phyloP scores from a whole-genome alignment of 2,888 invertebrate species.

The Drosophila siamana region DNA sequence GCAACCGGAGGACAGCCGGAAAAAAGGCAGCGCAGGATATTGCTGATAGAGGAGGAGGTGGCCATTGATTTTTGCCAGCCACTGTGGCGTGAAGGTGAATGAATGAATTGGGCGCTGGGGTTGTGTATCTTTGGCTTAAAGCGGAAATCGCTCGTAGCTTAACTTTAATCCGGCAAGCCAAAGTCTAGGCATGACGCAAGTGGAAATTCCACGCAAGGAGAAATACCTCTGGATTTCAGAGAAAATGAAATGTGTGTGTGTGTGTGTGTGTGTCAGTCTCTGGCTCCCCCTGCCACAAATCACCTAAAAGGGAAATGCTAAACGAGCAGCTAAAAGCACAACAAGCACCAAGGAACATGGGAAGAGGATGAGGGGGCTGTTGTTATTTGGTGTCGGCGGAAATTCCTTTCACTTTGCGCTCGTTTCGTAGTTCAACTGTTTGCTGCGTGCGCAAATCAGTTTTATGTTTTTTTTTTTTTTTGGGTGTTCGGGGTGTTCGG shows the following conservation, averaged over 20 bases:
- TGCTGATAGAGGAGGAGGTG: neutral
- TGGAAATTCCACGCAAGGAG: slow-evolving; percentile 23
- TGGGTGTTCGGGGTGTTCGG: too few species aligned
- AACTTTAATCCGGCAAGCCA: slow-evolving; percentile 49
- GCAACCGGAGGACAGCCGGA: neutral
- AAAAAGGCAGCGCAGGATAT: slow-evolving; percentile 17
- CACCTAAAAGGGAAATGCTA: slow-evolving; percentile 23
- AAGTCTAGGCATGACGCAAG: slow-evolving; percentile 22
- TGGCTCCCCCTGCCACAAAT: slow-evolving; percentile 3
- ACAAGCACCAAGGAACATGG: neutral
- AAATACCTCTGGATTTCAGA: slow-evolving; percentile 26
- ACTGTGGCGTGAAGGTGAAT: slow-evolving; percentile 46
- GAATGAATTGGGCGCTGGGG: slow-evolving; percentile 7
- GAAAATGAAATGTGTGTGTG: slow-evolving; percentile 23
- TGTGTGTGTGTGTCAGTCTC: neutral
- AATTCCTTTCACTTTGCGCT: slow-evolving; percentile 29
- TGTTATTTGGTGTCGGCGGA: slow-evolving; percentile 1
- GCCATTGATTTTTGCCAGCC: slow-evolving; percentile 61
- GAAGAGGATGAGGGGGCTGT: neutral
- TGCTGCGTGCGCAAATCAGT: slow-evolving; percentile 24
- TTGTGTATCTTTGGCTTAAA: slow-evolving; percentile 33
- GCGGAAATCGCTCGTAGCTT: slow-evolving; percentile 39
- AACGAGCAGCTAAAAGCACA: slow-evolving; percentile 32
- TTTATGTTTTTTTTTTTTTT: slow-evolving; percentile 34
- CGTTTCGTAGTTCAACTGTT: slow-evolving; percentile 1